phyloP scores from a whole-genome alignment of 2,113 vertebrate genomes.

The Cryptoleucopteryx plumbea region DNA sequence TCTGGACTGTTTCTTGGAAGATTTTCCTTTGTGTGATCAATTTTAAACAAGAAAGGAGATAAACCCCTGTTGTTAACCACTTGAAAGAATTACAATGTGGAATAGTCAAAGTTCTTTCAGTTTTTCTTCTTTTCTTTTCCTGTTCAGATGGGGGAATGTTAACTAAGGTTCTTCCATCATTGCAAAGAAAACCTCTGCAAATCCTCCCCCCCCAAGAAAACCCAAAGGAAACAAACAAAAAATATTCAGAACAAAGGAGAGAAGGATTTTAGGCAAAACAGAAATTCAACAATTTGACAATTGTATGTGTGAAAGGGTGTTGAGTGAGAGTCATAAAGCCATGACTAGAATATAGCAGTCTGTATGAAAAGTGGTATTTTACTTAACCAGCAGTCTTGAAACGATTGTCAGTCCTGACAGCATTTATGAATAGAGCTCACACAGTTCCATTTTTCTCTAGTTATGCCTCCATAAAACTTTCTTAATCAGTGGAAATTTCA shows the following conservation, averaged over 20 bases:
- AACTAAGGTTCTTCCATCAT: background rate
- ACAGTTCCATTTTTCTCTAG: constrained; percentile 23
- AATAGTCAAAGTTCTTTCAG: background rate
- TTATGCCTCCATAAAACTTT: constrained; percentile 34
- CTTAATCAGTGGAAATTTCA: constrained; percentile 38
- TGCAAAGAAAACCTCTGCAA: background rate
- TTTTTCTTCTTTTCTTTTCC: background rate
- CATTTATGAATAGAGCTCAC: constrained; percentile 34
- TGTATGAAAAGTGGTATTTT: constrained; percentile 20
- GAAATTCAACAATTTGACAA: background rate
- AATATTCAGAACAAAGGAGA: background rate
- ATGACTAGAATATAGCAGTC: background rate
- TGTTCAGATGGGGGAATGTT: background rate
- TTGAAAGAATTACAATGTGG: background rate
- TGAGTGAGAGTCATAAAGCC: background rate
- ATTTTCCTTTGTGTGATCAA: background rate
- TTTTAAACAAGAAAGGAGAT: background rate
- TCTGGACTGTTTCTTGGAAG: background rate
- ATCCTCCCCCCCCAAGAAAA: accelerated
- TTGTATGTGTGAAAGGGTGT: background rate
- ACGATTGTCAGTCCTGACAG: background rate
- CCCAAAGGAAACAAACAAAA: background rate
- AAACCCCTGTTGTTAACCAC: background rate
- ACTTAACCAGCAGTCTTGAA: constrained; percentile 41
- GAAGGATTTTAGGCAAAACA: background rate